These are phyloP conservation scores for Romanogobio albipinnatus DNA, from an alignment of 2,113 vertebrate genomes.

Conservation along the genomic window DNA sequence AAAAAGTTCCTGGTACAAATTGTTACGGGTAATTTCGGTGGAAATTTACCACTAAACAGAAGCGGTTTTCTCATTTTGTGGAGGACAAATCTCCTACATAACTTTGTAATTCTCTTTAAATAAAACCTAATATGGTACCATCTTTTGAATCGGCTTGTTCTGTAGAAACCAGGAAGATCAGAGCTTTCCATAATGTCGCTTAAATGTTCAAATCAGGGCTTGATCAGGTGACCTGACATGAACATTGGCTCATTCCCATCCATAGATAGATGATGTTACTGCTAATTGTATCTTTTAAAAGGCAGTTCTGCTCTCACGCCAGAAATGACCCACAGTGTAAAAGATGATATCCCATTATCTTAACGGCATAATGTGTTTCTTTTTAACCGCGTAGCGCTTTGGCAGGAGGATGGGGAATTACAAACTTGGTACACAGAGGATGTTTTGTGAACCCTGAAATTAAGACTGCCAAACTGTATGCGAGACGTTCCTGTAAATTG, in stretches of 20 bases:
- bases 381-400: conserved; percentile 13
- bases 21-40: too few species aligned
- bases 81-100: background rate
- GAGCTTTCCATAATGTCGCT: background rate
- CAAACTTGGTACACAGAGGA: background rate
- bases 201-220: background rate
- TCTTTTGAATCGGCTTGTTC: background rate
- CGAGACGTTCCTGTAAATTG: conserved; percentile 15
- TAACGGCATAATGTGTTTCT: conserved; percentile 38
- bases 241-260: conserved; percentile 17
- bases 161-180: background rate
- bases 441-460: conserved; percentile 22
- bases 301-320: background rate
- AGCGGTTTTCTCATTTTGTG: background rate
- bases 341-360: conserved; percentile 40
- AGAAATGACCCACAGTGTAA: conserved; percentile 43
- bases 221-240: conserved; percentile 24
- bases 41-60: background rate
- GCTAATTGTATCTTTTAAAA: conserved; percentile 34
- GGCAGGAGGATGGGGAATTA: conserved; percentile 12
- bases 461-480: conserved; percentile 4
- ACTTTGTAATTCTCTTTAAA: background rate
- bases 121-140: background rate
- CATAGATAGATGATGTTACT: conserved; percentile 28
- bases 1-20: too few species aligned